A percentile compares a stretch with the other conserved stretches of the same genome.
phyloP scores from a whole-genome alignment of 2,113 vertebrate genomes.

The Corythoichthys intestinalis region DNA sequence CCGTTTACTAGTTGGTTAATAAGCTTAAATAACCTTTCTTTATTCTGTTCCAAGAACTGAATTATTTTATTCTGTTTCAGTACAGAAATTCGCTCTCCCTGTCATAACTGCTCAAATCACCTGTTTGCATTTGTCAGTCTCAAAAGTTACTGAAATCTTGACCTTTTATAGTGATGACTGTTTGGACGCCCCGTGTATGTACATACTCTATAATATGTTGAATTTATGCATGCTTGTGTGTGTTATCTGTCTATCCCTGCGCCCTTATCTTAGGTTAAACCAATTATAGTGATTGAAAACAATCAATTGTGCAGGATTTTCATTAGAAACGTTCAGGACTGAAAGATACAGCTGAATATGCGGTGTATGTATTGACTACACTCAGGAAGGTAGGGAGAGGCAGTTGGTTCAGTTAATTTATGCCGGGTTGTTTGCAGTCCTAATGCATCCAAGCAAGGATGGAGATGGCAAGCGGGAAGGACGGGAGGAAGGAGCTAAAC shows the following conservation, averaged over 20 bases:
- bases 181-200: background rate
- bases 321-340: conserved; percentile 30
- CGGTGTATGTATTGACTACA: background rate
- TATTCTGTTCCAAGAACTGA: too few species aligned
- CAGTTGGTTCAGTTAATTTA: conserved; percentile 45
- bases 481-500: conserved; percentile 22
- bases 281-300: conserved; percentile 44
- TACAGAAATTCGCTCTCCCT: too few species aligned
- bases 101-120: too few species aligned
- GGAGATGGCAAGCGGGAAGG: conserved; percentile 5
- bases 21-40: too few species aligned
- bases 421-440: conserved; percentile 50
- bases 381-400: background rate
- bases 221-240: conserved; percentile 6
- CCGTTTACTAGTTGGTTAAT: too few species aligned
- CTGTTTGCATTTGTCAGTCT: too few species aligned
- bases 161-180: background rate
- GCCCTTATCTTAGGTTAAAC: conserved; percentile 46
- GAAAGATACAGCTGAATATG: background rate
- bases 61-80: too few species aligned
- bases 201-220: background rate
- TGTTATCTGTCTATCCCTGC: background rate
- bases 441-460: conserved; percentile 18
- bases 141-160: background rate
- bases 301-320: conserved; percentile 52